These are phyloP conservation scores for Carassius gibelio DNA, from an alignment of 2,113 vertebrate species.

Conservation along the genomic window DNA sequence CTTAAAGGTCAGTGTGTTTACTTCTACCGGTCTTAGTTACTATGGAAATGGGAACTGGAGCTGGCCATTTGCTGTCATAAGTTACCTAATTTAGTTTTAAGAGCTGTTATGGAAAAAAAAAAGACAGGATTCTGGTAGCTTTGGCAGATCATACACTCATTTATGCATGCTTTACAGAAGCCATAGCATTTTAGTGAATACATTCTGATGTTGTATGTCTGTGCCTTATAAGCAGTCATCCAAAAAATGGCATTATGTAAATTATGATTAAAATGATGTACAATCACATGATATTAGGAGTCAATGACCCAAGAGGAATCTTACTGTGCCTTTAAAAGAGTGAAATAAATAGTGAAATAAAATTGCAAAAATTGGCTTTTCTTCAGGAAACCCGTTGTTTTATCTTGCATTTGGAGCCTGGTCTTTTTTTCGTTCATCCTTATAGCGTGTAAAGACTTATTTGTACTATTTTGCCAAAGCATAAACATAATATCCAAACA, in stretches of 20 bases:
- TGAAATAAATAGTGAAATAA: not conserved
- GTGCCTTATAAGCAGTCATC: not conserved
- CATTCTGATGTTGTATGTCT: not conserved
- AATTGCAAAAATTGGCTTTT: not conserved
- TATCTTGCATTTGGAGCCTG: not conserved
- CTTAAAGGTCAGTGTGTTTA: conserved; percentile 15
- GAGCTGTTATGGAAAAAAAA: not conserved
- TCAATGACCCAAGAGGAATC: not conserved
- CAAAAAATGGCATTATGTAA: not conserved
- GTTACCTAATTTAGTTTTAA: not conserved
- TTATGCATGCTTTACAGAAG: not conserved
- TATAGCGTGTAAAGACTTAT: not conserved
- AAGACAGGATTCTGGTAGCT: too few species aligned
- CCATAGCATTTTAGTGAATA: not conserved
- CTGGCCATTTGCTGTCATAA: not conserved
- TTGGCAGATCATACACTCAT: not conserved
- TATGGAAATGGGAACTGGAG: not conserved
- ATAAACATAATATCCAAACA: not conserved
- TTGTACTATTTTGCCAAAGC: not conserved
- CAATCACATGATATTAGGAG: not conserved
- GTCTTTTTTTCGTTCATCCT: not conserved
- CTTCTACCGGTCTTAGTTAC: not conserved
- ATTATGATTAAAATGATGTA: not conserved
- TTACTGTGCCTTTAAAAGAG: not conserved
- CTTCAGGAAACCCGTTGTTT: not conserved